Evolutionary conservation across 2,113 vertebrate species (phyloP), one percentile per base, ranked within the genome.

Genomic region (Tinamus guttatus): DNA sequence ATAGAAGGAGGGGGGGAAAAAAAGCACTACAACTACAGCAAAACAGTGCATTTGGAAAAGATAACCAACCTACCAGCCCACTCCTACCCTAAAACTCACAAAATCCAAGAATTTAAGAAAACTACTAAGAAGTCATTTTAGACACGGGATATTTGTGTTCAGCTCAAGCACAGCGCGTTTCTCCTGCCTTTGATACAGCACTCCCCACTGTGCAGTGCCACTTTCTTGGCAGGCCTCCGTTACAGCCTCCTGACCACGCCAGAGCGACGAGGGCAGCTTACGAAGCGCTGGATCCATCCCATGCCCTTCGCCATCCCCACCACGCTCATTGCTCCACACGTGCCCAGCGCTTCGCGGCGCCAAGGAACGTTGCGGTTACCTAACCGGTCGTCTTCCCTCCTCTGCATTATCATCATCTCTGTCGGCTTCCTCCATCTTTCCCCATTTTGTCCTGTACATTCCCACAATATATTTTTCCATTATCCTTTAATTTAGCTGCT

Each of bases 141-240:
- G n/a, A 47, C 11, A 58, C 15, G 0, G 0, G 6, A 18, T 24
- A 5, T 32, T 59, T 43, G 65, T 81, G 5, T 87, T 78, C 54
- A 63, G 27, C 47, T 83, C 6, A 74, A 88, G 8, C 21, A 70
- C 0, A n/a, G 7, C 28, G 40, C 56, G 70, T 84, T 71, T 17
- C 54, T 68, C 80, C 52, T 89, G 6, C 7, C 25, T 89, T 76
- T 69, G 30, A n/a, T 41, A 8, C 13, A 59, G 2, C 18, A 22
- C 54, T 51, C 81, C 13, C 56, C n/a, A 34, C 12, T 25, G 27
- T 16, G n/a, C 8, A 62, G 75, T 47, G 24, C 18, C 54, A 54
- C 63, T 79, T 71, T 63, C 59, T 32, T 13, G 65, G 59, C 54
- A 86, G 65, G 49, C 28, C 43, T 40, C 32, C 43, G 45, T 30